Conservation (phyloP, 2,113 vertebrate species). For the Antigone vipio region DNA sequence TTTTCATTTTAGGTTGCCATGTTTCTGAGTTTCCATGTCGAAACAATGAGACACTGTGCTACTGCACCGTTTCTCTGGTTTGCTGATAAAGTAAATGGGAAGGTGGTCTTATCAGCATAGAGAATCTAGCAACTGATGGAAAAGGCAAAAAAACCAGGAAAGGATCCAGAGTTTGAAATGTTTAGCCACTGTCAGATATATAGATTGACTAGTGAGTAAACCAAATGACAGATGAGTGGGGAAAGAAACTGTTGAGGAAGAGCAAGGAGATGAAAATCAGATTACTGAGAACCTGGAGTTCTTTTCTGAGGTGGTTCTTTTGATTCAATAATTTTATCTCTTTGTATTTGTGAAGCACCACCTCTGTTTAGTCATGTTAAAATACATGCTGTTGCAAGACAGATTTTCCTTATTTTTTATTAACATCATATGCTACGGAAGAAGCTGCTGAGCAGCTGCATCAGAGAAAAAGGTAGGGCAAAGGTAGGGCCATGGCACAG, state of each 20-base stretch:
- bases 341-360: neutral
- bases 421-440: fast-evolving
- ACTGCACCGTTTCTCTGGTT: neutral
- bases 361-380: neutral
- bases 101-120: neutral
- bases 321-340: neutral
- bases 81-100: neutral
- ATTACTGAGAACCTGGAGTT: neutral
- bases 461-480: neutral
- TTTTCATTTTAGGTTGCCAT: neutral
- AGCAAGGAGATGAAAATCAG: neutral
- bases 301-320: neutral
- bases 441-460: neutral
- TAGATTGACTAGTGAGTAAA: neutral
- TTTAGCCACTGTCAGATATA: neutral
- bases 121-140: neutral
- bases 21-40: neutral
- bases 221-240: neutral
- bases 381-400: fast-evolving
- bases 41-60: neutral
- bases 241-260: neutral
- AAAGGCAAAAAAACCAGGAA: neutral
- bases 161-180: neutral
- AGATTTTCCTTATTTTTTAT: neutral
- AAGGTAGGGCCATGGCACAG: neutral